These are phyloP conservation scores for Lerista edwardsae DNA, from an alignment of 2,797 vertebrate species.

Conservation along the genomic window DNA sequence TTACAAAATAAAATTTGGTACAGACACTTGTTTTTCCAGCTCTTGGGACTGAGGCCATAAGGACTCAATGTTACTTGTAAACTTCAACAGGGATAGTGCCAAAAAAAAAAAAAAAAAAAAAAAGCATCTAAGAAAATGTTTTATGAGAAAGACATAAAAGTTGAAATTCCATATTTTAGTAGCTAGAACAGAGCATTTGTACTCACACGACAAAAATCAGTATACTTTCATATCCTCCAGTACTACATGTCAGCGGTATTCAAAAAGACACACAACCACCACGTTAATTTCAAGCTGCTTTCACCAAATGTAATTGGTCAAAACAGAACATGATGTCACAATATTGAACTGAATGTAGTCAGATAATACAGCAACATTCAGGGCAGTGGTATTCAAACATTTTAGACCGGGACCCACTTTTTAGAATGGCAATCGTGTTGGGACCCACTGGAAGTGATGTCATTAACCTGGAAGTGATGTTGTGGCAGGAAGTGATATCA, in stretches of 20 bases:
- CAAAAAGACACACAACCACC: background rate
- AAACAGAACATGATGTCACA: background rate
- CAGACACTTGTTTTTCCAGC: conserved; percentile 6
- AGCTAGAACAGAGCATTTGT: background rate
- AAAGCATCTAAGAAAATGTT: background rate
- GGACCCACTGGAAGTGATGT: no score
- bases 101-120: no score
- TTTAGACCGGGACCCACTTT: no score
- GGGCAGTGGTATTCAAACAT: no score
- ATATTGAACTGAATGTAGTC: background rate
- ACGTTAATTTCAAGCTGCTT: background rate
- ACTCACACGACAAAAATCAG: background rate
- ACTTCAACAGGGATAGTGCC: background rate
- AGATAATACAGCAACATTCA: background rate
- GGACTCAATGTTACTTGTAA: conserved; percentile 14
- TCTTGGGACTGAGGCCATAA: conserved; percentile 23
- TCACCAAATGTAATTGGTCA: background rate
- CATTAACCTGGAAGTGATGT: no score
- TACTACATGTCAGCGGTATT: background rate
- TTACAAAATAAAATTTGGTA: conserved; percentile 28
- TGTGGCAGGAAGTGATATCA: no score
- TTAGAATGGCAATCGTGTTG: no score
- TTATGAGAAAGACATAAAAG: background rate
- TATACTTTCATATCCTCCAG: background rate
- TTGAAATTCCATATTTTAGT: background rate